These are phyloP conservation scores for Leucophenga maculata DNA, from an alignment of 2,888 invertebrate species.

Conservation along the genomic window DNA sequence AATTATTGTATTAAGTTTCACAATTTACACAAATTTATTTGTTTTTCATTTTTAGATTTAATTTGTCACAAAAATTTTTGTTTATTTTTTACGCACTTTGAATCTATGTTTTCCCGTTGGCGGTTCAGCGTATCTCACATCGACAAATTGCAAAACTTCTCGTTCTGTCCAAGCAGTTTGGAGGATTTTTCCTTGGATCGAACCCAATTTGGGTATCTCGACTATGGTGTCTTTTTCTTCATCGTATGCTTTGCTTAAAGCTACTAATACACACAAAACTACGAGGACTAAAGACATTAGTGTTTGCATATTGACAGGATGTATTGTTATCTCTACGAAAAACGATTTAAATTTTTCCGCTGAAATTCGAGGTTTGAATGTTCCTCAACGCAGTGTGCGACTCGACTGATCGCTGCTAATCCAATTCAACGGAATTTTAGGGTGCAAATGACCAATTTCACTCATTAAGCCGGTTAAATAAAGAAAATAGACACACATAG, in stretches of 20 bases:
- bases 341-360: neutral
- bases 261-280: neutral
- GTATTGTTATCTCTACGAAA: neutral
- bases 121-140: slow-evolving; percentile 68
- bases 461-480: slow-evolving; percentile 35
- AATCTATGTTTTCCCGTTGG: slow-evolving; percentile 67
- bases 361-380: slow-evolving; percentile 30
- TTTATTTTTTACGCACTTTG: slow-evolving; percentile 56
- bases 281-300: neutral
- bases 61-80: neutral
- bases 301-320: slow-evolving; percentile 6
- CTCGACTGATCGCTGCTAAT: slow-evolving; percentile 45
- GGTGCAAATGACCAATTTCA: slow-evolving; percentile 18
- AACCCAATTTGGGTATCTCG: slow-evolving; percentile 63
- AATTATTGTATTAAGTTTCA: no score
- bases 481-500: slow-evolving; percentile 49
- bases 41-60: no score
- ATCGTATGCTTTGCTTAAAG: slow-evolving; percentile 47
- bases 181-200: slow-evolving; percentile 60
- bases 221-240: slow-evolving; percentile 63
- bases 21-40: no score
- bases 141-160: slow-evolving; percentile 68
- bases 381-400: slow-evolving; percentile 45
- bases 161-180: slow-evolving; percentile 66
- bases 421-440: slow-evolving; percentile 44